Conservation (phyloP, 2,797 vertebrate genomes). For the Gambusia yucatana region DNA sequence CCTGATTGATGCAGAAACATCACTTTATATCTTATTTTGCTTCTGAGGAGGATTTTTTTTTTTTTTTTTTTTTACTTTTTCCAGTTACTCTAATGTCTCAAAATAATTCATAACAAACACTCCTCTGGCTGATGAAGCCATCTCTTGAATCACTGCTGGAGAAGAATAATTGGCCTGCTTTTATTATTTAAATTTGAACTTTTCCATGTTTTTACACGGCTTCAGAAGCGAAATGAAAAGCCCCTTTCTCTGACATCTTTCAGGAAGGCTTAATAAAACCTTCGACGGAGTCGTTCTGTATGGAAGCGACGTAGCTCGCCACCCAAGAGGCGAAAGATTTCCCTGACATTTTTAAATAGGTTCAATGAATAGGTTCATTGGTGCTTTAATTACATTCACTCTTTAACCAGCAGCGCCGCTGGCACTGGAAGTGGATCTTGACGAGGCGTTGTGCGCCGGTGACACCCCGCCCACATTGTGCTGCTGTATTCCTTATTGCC, state of each 20-base stretch:
- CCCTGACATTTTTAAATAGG: conserved; percentile 77
- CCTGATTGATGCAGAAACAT: not conserved
- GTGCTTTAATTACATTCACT: conserved; percentile 81
- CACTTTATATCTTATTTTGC: conserved; percentile 8
- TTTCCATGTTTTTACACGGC: not conserved
- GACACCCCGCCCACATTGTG: conserved; percentile 64
- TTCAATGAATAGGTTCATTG: conserved; percentile 75
- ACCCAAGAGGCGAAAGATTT: conserved; percentile 56
- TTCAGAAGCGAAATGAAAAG: conserved; percentile 5
- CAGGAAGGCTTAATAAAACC: conserved; percentile 35
- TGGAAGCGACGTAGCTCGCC: conserved; percentile 25
- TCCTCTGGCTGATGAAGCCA: conserved; percentile 13
- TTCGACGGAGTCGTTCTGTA: conserved; percentile 34
- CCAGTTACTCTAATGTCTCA: conserved; percentile 9
- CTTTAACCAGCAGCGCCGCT: conserved; percentile 69
- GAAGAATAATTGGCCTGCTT: conserved; percentile 11
- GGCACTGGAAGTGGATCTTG: conserved; percentile 73
- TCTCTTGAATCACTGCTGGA: conserved; percentile 13
- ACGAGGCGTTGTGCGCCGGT: conserved; percentile 69
- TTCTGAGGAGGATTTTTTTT: not conserved
- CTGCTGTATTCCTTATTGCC: conserved; percentile 67
- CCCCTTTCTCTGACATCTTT: conserved; percentile 14
- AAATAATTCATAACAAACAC: conserved; percentile 32
- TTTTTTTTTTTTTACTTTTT: not conserved
- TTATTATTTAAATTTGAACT: conserved; percentile 25